Evolutionary conservation across 2,888 invertebrate species (phyloP).

Genomic region (Dynastes maya): DNA sequence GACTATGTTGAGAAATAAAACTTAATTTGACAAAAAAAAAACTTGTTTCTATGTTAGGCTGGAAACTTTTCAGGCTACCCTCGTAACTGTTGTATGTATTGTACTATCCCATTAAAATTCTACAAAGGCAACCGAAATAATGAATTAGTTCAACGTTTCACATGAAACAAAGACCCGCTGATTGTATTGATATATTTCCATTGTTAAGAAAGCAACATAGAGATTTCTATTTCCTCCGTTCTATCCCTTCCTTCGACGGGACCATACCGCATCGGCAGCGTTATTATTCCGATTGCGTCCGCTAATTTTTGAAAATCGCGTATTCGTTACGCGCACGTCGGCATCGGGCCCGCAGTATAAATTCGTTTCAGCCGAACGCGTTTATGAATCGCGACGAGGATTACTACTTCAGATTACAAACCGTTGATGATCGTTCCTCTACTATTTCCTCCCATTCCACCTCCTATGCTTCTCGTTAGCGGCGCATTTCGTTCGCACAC

Average conservation of each 20-base stretch:
- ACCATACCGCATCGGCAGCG: neutral
- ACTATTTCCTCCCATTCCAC: neutral
- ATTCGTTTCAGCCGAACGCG: conserved; percentile 21
- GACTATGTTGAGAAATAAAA: too few relatives aligned
- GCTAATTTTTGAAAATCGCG: conserved; percentile 34
- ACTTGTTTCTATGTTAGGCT: too few relatives aligned
- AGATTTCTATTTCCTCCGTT: too few relatives aligned
- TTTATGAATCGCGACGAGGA: conserved; percentile 16
- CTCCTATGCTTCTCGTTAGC: neutral
- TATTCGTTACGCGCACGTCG: conserved; percentile 33
- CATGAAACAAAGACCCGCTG: too few relatives aligned
- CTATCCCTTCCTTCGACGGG: neutral
- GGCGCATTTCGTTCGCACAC: conserved; percentile 11
- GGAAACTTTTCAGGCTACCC: too few relatives aligned
- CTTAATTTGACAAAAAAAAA: too few relatives aligned
- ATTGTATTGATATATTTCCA: too few relatives aligned
- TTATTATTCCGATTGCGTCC: conserved; percentile 13
- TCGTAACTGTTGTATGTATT: too few relatives aligned
- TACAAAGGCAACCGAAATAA: too few relatives aligned
- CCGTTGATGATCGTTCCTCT: neutral
- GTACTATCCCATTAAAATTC: too few relatives aligned
- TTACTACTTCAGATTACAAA: conserved; percentile 9
- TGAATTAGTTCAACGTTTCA: too few relatives aligned
- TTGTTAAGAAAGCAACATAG: too few relatives aligned
- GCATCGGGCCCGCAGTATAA: neutral